A percentile compares a stretch with the other conserved stretches of the same genome.
Conservation (phyloP, 2,113 vertebrate species). For the Leptobrachium leishanense region DNA sequence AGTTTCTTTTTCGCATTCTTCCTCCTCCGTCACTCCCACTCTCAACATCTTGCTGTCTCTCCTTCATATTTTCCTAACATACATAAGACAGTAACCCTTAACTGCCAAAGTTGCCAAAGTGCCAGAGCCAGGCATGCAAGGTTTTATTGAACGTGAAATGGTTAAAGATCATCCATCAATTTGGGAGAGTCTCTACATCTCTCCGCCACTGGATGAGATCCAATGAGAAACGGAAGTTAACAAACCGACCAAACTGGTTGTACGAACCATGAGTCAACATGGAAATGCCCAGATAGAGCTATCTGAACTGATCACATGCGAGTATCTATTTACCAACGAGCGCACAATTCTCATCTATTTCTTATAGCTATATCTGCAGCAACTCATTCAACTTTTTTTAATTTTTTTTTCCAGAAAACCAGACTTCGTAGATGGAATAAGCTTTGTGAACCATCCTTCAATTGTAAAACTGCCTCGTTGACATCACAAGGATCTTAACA, state of each 20-base stretch:
- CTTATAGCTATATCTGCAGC: no score
- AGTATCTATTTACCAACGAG: neutral
- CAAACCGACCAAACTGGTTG: conserved; percentile 26
- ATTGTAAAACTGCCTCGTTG: no score
- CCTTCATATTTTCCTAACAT: neutral
- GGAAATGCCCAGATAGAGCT: conserved; percentile 11
- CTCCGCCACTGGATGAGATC: conserved; percentile 18
- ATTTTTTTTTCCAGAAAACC: no score
- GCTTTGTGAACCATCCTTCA: no score
- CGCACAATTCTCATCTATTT: no score
- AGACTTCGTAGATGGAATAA: no score
- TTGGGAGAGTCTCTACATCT: conserved; percentile 25
- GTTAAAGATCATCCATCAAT: conserved; percentile 20
- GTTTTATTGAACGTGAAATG: neutral
- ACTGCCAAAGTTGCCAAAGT: no score
- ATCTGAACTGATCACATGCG: neutral
- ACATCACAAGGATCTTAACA: no score
- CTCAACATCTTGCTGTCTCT: neutral
- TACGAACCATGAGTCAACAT: conserved; percentile 7
- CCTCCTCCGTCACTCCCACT: neutral
- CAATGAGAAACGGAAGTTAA: conserved; percentile 19
- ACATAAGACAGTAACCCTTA: no score
- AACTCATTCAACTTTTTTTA: no score
- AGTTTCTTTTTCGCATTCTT: conserved; percentile 28
- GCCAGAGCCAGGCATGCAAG: no score